These are phyloP conservation scores for Riptortus pedestris DNA, from an alignment of 1,140 invertebrate species.

Conservation along the genomic window DNA sequence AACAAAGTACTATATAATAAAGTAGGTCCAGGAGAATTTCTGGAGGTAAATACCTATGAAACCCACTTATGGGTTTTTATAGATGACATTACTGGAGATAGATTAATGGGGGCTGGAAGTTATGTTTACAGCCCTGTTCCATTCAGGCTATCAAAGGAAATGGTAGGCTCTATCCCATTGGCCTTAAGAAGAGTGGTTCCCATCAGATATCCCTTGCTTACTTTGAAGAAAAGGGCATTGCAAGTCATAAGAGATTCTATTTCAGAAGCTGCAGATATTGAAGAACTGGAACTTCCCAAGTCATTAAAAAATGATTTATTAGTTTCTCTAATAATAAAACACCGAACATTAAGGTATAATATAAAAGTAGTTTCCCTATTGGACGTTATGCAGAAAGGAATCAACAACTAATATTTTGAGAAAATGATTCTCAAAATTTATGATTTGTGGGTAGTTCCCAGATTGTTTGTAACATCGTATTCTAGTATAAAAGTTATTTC, in stretches of 20 bases:
- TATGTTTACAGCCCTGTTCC: neutral
- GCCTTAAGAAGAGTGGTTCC: neutral
- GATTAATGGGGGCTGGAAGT: conserved; percentile 23
- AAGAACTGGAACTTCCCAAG: neutral
- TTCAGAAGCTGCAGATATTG: neutral
- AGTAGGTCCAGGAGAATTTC: conserved; percentile 41
- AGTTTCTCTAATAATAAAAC: neutral
- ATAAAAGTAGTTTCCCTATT: neutral
- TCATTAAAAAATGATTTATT: neutral
- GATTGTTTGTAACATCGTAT: neutral
- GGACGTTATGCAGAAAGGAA: neutral
- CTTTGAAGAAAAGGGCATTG: neutral
- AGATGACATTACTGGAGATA: conserved; percentile 49
- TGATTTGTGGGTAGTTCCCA: neutral
- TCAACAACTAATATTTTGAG: neutral
- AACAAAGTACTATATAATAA: conserved; percentile 51
- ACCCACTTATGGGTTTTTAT: conserved; percentile 63
- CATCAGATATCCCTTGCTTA: neutral
- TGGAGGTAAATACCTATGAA: conserved; percentile 57
- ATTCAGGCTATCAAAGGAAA: neutral
- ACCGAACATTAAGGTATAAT: neutral
- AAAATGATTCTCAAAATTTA: neutral
- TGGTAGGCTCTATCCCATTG: neutral
- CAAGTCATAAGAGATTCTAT: neutral
- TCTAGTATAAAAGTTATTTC: neutral